Percentiles rank a stretch among this genome's conserved stretches.
Evolutionary conservation across 1,140 invertebrate genomes (phyloP).

Genomic region (Ruditapes philippinarum): DNA sequence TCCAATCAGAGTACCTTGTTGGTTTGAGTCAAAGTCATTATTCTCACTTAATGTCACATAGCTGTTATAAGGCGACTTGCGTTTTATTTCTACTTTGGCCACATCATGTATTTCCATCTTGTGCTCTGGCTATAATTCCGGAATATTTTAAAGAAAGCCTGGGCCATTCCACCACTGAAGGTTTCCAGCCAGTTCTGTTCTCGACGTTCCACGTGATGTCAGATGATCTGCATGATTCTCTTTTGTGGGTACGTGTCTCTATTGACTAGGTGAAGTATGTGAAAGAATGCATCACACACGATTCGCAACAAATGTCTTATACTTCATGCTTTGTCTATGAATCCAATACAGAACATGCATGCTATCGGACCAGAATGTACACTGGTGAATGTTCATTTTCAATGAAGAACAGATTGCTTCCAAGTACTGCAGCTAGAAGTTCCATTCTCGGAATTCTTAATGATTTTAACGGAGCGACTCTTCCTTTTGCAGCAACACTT

Average conservation of each 20-base stretch:
- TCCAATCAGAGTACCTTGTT: slow-evolving; percentile 32
- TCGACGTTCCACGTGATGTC: not conserved
- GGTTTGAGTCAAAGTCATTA: not conserved
- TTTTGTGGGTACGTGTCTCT: slow-evolving; percentile 60
- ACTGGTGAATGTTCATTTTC: not conserved
- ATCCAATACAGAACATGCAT: slow-evolving; percentile 69
- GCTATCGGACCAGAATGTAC: slow-evolving; percentile 52
- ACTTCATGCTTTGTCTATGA: not conserved
- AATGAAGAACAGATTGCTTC: slow-evolving; percentile 21
- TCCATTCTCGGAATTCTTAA: no score
- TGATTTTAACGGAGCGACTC: no score
- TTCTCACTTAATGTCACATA: not conserved
- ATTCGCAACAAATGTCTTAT: slow-evolving; percentile 53
- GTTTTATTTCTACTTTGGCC: not conserved
- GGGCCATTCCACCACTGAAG: slow-evolving; percentile 50
- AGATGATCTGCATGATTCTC: slow-evolving; percentile 30
- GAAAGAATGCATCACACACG: not conserved
- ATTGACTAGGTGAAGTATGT: slow-evolving; percentile 52
- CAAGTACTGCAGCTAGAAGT: no score
- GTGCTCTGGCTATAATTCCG: not conserved
- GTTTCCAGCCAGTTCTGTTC: not conserved
- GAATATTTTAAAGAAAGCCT: not conserved
- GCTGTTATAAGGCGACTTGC: not conserved
- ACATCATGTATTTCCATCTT: not conserved
- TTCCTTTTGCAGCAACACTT: no score